phyloP scores from a whole-genome alignment of 2,797 vertebrate genomes.

The Poecilia wingei region DNA sequence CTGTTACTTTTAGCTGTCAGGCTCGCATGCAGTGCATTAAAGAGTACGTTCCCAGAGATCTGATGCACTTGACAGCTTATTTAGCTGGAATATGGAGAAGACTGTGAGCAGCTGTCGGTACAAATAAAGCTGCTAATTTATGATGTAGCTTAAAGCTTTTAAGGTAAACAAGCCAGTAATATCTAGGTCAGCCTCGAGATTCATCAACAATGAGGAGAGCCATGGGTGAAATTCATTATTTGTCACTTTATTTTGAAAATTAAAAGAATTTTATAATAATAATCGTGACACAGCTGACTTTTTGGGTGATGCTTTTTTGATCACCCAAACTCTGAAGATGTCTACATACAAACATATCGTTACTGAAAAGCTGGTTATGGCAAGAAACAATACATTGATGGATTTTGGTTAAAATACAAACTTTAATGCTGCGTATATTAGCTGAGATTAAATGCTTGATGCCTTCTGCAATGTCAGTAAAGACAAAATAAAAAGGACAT shows the following conservation, averaged over 20 bases:
- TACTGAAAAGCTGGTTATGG: neutral
- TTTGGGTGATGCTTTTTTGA: neutral
- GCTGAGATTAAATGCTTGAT: neutral
- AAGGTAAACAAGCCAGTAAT: slow-evolving; percentile 14
- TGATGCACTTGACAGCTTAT: slow-evolving; percentile 13
- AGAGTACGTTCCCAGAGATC: neutral
- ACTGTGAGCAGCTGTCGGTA: slow-evolving; percentile 20
- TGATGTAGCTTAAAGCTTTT: slow-evolving; percentile 33
- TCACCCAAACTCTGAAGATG: neutral
- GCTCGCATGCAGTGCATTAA: neutral
- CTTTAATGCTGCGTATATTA: too few species aligned
- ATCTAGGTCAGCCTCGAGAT: slow-evolving; percentile 6
- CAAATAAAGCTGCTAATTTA: slow-evolving; percentile 25
- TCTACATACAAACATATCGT: neutral
- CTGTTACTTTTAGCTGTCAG: neutral
- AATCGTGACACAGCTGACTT: neutral
- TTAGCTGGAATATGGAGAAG: slow-evolving; percentile 2
- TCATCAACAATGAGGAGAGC: slow-evolving; percentile 7
- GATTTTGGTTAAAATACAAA: neutral
- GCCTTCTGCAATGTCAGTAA: neutral
- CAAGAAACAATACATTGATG: neutral
- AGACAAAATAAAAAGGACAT: neutral
- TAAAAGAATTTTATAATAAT: neutral
- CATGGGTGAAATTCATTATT: neutral
- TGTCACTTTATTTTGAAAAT: neutral